Base-by-base conservation (phyloP, 2,888 invertebrate species). In the Phengaris arion region DNA sequence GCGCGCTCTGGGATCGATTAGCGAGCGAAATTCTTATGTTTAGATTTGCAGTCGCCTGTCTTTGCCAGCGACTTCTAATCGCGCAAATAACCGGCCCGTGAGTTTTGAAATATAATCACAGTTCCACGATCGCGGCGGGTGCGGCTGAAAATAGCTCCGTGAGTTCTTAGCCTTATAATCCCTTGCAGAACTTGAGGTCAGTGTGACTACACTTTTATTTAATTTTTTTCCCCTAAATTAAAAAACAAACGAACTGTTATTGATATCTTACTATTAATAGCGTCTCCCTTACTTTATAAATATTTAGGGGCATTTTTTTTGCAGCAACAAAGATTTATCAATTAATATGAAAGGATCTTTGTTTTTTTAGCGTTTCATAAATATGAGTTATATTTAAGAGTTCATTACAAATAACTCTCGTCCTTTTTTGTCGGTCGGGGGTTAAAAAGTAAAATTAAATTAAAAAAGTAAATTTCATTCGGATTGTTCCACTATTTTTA, bases 211-310 rank as follows among this genome's bases (percentile, higher is more conserved):
- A 12, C 22, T 22, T 52, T 6, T 10, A n/a, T n/a, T n/a, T n/a
- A n/a, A n/a, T 13, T 54, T 54, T 54, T 35, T 48, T 48, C 6
- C 54, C 10, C 54, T 54, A 54, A 54, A 9, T 5, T 54, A 54
- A 59, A 59, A 59, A 22, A 22, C 57, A 57, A 59, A 59, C 10
- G 10, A 22, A 59, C 10, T 10, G 8, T 22, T 59, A 35, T 64
- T 64, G 64, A 64, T 35, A 64, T 22, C 35, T 64, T 64, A 64
- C 12, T 64, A 64, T 64, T 64, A 35, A 35, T 45, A 64, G 35
- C 64, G 64, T 64, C 64, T 64, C 45, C 64, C 64, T 64, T 12
- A 64, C 35, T 22, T 22, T 10, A 15, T 59, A 22, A 64, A 12
- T 10, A 35, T 35, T 35, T 12, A 64, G 6, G 9, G 35, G 64